A percentile compares a stretch with the other conserved stretches of the same genome.
Evolutionary conservation across 2,113 vertebrate species (phyloP).

Genomic region (Terrapene triunguis): DNA sequence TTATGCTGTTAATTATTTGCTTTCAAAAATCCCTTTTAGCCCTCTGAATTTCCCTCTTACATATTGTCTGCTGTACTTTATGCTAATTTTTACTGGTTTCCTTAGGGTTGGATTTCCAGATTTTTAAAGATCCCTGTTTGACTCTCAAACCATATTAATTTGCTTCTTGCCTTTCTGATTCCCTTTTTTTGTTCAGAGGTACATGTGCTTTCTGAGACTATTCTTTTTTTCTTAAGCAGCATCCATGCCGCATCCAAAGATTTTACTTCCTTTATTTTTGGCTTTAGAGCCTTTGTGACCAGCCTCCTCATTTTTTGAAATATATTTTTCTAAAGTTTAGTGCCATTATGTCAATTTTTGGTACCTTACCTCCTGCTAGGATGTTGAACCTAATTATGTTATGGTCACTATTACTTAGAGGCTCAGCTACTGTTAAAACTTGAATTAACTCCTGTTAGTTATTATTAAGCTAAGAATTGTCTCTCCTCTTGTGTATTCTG

Average conservation of each 20-base stretch:
- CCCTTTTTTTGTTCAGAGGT: neutral
- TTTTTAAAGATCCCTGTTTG: conserved; percentile 12
- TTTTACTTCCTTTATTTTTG: neutral
- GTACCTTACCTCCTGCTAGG: neutral
- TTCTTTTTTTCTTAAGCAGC: neutral
- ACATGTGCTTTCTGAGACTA: neutral
- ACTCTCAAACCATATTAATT: conserved; percentile 30
- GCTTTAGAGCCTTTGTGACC: neutral
- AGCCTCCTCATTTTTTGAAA: neutral
- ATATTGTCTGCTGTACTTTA: neutral
- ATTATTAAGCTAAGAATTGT: neutral
- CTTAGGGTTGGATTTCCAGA: neutral
- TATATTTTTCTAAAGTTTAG: neutral
- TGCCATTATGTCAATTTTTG: neutral
- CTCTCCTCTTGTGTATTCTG: neutral
- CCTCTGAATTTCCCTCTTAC: neutral
- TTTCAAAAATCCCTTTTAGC: neutral
- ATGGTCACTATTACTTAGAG: neutral
- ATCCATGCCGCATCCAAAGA: neutral
- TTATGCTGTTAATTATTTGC: neutral
- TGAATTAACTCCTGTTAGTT: conserved; percentile 30
- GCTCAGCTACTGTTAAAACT: neutral
- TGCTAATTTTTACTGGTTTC: neutral
- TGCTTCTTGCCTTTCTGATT: neutral
- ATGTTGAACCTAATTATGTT: conserved; percentile 9